Conservation (phyloP, 1,140 invertebrate genomes). For the Rhopalosiphum maidis region DNA sequence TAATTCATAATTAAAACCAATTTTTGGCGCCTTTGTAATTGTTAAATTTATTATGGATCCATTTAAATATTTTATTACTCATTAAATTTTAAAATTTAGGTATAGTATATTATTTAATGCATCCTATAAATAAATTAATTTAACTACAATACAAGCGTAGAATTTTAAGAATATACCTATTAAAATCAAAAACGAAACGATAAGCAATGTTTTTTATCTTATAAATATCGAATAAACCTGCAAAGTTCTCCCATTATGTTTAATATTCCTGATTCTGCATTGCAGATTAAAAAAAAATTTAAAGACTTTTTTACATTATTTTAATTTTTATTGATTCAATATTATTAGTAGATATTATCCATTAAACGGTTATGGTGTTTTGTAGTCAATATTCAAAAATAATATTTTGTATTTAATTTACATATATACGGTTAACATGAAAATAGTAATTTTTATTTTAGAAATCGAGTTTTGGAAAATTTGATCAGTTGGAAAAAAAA, state of each 20-base stretch:
- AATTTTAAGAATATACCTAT: too few species aligned
- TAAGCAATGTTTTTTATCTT: not conserved
- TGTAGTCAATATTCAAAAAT: not conserved
- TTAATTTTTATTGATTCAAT: not conserved
- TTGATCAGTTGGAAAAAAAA: slow-evolving; percentile 75
- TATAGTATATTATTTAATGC: too few species aligned
- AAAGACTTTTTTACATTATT: not conserved
- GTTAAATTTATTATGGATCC: too few species aligned
- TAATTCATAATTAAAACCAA: too few species aligned
- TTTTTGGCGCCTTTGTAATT: too few species aligned
- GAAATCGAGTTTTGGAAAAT: slow-evolving; percentile 82
- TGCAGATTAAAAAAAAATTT: not conserved
- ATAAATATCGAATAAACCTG: not conserved
- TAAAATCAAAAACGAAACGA: not conserved
- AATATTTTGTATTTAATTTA: not conserved
- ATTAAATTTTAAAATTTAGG: too few species aligned
- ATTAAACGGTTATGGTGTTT: slow-evolving; percentile 3
- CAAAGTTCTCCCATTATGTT: too few species aligned
- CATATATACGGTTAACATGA: not conserved
- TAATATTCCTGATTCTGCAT: not conserved
- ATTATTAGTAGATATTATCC: too few species aligned
- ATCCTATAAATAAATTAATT: too few species aligned
- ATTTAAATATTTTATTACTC: too few species aligned
- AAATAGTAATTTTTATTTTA: slow-evolving; percentile 63
- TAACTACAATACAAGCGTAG: too few species aligned